phyloP scores from a whole-genome alignment of 2,113 vertebrate genomes.

The Dipodomys stephensi region DNA sequence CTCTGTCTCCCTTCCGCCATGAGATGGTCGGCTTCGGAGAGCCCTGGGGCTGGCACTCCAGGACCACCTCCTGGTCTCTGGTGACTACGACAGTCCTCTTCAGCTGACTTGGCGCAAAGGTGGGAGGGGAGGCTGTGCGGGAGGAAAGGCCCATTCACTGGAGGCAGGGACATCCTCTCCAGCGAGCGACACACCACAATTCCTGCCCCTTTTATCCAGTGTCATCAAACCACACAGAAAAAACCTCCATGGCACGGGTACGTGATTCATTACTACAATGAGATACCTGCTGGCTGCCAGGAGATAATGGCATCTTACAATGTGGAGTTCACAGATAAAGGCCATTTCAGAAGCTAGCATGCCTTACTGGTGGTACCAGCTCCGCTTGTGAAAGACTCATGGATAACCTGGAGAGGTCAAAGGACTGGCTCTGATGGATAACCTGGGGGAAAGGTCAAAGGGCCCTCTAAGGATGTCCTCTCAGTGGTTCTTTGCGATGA shows the following conservation, averaged over 20 bases:
- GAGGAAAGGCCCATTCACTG: slow-evolving; percentile 50
- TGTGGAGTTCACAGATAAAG: background rate
- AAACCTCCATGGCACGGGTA: background rate
- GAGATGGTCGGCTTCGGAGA: slow-evolving; percentile 95
- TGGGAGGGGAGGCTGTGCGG: slow-evolving; percentile 93
- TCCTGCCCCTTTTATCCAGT: background rate
- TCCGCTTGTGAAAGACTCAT: background rate
- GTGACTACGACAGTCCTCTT: slow-evolving; percentile 92
- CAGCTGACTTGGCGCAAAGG: slow-evolving; percentile 90
- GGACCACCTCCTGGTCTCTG: slow-evolving; percentile 91
- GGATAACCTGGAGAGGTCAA: background rate
- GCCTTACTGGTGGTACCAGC: background rate
- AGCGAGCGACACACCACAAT: no score
- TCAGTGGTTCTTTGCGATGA: background rate
- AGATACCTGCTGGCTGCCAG: background rate
- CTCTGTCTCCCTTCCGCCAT: slow-evolving; percentile 94
- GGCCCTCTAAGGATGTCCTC: background rate
- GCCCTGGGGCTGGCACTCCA: slow-evolving; percentile 94
- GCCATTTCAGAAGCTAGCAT: background rate
- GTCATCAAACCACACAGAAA: background rate
- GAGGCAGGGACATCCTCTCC: background rate
- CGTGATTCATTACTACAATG: background rate
- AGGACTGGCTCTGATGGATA: no score
- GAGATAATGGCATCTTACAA: background rate
- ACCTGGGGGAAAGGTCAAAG: background rate